phyloP scores from a whole-genome alignment of 2,888 invertebrate genomes.

The Lagria hirta region DNA sequence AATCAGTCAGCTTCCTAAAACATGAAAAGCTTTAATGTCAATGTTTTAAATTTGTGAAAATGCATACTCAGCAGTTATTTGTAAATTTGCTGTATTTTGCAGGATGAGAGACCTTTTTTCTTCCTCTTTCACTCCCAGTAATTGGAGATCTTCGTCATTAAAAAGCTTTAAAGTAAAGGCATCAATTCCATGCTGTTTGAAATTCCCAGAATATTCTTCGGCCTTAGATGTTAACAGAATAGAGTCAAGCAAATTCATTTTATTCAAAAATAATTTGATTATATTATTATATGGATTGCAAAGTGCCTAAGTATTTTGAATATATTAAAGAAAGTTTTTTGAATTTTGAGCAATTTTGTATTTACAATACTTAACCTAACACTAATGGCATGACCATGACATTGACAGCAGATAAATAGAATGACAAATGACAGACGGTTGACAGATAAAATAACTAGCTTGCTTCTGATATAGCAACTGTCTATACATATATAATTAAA shows the following conservation, averaged over 20 bases:
- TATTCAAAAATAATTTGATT: not conserved
- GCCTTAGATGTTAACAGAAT: conserved; percentile 35
- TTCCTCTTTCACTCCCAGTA: conserved; percentile 36
- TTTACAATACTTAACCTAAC: too few species aligned
- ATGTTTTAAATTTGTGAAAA: not conserved
- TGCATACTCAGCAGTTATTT: conserved; percentile 34
- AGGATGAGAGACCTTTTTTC: conserved; percentile 30
- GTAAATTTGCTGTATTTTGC: conserved; percentile 29
- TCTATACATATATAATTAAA: too few species aligned
- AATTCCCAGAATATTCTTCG: conserved; percentile 33
- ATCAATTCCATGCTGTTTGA: conserved; percentile 33
- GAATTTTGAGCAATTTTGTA: too few species aligned
- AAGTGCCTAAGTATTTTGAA: too few species aligned
- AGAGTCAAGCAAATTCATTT: conserved; percentile 33
- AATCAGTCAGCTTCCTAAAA: conserved; percentile 31
- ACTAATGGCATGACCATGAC: too few species aligned
- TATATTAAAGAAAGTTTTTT: too few species aligned
- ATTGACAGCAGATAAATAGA: too few species aligned
- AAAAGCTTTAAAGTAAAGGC: conserved; percentile 34
- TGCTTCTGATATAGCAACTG: too few species aligned
- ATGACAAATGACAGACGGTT: too few species aligned
- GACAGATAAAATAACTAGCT: too few species aligned
- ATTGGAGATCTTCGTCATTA: conserved; percentile 34
- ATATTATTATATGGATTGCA: too few species aligned
- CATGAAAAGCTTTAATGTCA: conserved; percentile 3